These are phyloP conservation scores for Notodonta ziczac DNA, from an alignment of 2,888 invertebrate species.

Conservation along the genomic window DNA sequence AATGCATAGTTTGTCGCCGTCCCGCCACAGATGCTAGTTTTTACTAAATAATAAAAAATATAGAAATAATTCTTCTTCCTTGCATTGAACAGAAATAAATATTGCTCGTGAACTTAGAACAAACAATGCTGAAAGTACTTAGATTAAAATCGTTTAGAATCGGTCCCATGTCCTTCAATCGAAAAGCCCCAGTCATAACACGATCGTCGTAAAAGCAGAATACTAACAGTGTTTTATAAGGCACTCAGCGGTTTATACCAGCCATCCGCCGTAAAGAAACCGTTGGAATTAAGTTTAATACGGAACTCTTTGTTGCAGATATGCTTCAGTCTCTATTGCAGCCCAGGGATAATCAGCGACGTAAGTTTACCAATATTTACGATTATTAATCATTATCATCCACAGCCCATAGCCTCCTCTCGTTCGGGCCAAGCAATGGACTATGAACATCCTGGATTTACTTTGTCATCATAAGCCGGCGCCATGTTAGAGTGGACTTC, in stretches of 20 bases:
- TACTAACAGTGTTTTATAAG: conserved; percentile 1
- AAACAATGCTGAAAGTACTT: neutral
- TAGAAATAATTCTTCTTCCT: too few species aligned
- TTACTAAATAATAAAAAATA: too few species aligned
- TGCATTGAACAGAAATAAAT: too few species aligned
- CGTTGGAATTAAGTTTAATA: conserved; percentile 16
- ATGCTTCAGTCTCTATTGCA: conserved; percentile 81
- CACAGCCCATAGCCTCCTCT: too few species aligned
- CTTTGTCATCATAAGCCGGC: too few species aligned
- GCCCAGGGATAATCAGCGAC: conserved; percentile 76
- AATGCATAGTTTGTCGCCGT: too few species aligned
- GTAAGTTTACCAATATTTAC: conserved; percentile 58
- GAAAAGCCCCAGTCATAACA: neutral
- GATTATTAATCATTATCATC: too few species aligned
- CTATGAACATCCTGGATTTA: too few species aligned
- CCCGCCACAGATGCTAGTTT: too few species aligned
- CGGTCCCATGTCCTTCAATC: neutral
- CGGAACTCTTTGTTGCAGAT: conserved; percentile 68
- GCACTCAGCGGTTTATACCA: neutral
- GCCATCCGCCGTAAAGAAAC: conserved; percentile 2
- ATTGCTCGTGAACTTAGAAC: too few species aligned
- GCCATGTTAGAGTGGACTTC: too few species aligned
- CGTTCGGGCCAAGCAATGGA: too few species aligned
- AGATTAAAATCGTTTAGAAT: neutral
- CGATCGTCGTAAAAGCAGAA: neutral